Conservation (phyloP, 1,140 invertebrate species). For the Doryteuthis pealeii region DNA sequence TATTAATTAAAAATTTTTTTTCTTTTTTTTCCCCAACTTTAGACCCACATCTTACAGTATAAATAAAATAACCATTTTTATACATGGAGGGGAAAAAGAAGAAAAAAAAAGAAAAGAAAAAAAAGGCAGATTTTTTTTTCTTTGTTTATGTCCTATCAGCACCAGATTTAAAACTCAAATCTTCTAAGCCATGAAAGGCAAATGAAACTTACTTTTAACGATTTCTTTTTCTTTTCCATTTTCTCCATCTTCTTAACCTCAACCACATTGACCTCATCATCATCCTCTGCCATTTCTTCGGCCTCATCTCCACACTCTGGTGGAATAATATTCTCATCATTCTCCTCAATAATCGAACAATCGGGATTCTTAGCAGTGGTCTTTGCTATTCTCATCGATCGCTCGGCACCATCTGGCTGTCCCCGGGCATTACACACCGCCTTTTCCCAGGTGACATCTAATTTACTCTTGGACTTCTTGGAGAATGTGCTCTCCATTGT, state of each 20-base stretch:
- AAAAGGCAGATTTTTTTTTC: too few species aligned
- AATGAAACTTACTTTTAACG: slow-evolving; percentile 1
- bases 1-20: too few species aligned
- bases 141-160: too few species aligned
- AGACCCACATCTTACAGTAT: too few species aligned
- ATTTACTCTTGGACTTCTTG: slow-evolving; percentile 26
- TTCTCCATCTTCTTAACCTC: slow-evolving; percentile 20
- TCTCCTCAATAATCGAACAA: slow-evolving; percentile 24
- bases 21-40: too few species aligned
- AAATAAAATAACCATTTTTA: too few species aligned
- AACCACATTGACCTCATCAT: slow-evolving; percentile 3
- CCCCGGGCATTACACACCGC: slow-evolving; percentile 52
- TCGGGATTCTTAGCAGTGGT: slow-evolving; percentile 32
- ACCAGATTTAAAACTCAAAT: too few species aligned
- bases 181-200: neutral
- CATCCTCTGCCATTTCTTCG: neutral
- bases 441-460: slow-evolving; percentile 48
- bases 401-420: slow-evolving; percentile 53
- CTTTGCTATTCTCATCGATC: neutral
- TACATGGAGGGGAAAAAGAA: too few species aligned
- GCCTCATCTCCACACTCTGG: slow-evolving; percentile 11
- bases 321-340: slow-evolving; percentile 24
- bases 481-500: slow-evolving; percentile 38
- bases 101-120: too few species aligned
- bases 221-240: slow-evolving; percentile 12